Evolutionary conservation across 2,888 invertebrate genomes (phyloP), one percentile per base, ranked within the genome.

Genomic region (Chamaedrilus cognettii): DNA sequence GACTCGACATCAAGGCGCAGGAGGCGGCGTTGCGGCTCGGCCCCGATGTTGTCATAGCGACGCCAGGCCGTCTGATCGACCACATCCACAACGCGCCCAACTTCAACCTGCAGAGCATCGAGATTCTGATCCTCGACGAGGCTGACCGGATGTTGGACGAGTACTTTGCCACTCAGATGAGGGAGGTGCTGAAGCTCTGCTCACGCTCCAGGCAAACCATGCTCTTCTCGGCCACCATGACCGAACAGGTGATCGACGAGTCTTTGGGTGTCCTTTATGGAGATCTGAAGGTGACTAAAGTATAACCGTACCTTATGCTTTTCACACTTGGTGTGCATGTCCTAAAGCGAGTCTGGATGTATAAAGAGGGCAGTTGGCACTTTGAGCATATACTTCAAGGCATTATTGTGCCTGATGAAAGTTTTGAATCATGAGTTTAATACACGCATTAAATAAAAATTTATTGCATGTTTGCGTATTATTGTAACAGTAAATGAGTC

Each of bases 221-320:
- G 89, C 85, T 99, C 67, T 98, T 98, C 86, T 98, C 98, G 0
- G 99, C 99, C 42, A 99, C 99, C 19, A 98, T 99, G 97, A 96
- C 96, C n/a, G 97, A 97, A 64, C 90, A 93, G 84, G 97, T 97
- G n/a, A n/a, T n/a, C n/a, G n/a, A 1, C 30, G 3, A 2, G 2
- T 55, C n/a, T n/a, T 55, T 55, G 23, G 55, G 28, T 4, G 19
- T 55, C 4, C 31, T 3, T 15, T 55, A 15, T 55, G 19, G 1
- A 30, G 55, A 28, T 42, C 49, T 42, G 23, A 30, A n/a, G 19
- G 31, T 52, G 28, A 31, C 31, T 55, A 23, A 2, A 30, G 15
- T 23, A 15, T 55, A 55, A 55, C 3, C 26, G 28, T 3, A 26
- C 55, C 31, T 3, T 3, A 15, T 3, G 55, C 5, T 35, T 23